Base-by-base conservation (phyloP, 2,113 vertebrate species). In the Callionymus lyra region DNA sequence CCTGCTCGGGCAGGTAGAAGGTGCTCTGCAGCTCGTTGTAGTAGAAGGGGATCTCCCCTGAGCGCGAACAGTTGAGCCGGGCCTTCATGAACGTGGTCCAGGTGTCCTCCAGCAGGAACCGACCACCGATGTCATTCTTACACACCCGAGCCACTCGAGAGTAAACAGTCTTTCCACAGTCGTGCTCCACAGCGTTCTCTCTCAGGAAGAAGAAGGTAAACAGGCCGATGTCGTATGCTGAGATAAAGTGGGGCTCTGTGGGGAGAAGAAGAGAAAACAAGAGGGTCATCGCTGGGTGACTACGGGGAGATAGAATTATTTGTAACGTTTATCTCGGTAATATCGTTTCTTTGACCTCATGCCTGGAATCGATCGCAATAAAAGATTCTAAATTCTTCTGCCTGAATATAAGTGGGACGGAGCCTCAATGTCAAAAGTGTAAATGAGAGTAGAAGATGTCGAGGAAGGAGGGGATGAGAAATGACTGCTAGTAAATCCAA, bases 61-160 rank as follows among this genome's bases (percentile, higher is more conserved):
- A 90, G 13, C 90, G 89, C 2, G 94, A 97, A 59, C 94, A 98
- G 85, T 98, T 96, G 31, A 98, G 80, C 2, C 94, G 78, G 1
- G 93, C 91, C 80, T 98, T 98, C 94, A 96, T 97, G 81, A 97
- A 98, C 0, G 94, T 98, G 59, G 94, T 98, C 94, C 94, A 98
- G 0, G 94, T 97, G 68, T 97, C 94, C 56, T 97, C 94, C 55
- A 97, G 76, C 31, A 98, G 85, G 4, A 98, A 98, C 0, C 93
- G 87, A 1, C 94, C 94, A 1, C 94, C 94, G 0, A 98, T 85
- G 66, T 98, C 94, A 0, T 97, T 97, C 79, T 97, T 93, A 63
- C 94, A 97, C 19, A 98, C 89, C 0, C 93, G 83, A 1, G 94
- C 91, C 19, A 90, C 92, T 3, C 94, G 86, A 34, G 94, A 98